Conservation (phyloP, 37 sponge, comb jelly and placozoan species). For the Halichondria panicea region DNA sequence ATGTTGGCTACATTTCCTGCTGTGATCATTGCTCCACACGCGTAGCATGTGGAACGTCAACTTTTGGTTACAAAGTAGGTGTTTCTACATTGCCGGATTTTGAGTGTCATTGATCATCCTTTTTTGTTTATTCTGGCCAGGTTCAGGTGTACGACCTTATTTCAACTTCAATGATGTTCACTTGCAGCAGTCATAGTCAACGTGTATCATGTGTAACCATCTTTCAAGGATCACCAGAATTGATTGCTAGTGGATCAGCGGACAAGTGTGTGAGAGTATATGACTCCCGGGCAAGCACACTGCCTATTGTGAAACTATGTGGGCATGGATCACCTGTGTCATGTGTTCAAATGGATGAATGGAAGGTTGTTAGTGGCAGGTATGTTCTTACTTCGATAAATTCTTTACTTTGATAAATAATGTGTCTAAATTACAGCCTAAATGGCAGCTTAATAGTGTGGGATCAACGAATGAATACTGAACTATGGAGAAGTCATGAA, state of each 20-base stretch:
- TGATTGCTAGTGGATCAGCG: conserved; percentile 42
- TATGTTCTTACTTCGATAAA: too few species aligned
- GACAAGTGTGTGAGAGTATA: conserved; percentile 64
- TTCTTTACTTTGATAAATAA: too few species aligned
- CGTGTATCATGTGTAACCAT: conserved; percentile 34
- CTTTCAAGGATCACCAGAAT: conserved; percentile 5
- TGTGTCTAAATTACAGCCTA: conserved; percentile 13
- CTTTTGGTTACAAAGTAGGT: conserved; percentile 27
- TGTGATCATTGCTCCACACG: conserved; percentile 10
- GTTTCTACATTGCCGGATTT: background rate
- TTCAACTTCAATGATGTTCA: conserved; percentile 8
- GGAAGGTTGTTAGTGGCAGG: conserved; percentile 86
- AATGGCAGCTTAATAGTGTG: conserved; percentile 66
- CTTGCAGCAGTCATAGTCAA: conserved; percentile 30
- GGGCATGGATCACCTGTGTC: conserved; percentile 48
- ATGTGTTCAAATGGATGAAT: conserved; percentile 74
- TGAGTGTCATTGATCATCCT: background rate
- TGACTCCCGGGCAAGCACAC: conserved; percentile 25
- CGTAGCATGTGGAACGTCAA: conserved; percentile 55
- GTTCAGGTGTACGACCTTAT: conserved; percentile 49
- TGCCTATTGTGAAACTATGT: conserved; percentile 28
- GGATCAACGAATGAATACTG: conserved; percentile 59
- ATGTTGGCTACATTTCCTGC: conserved; percentile 27
- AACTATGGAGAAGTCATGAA: conserved; percentile 64
- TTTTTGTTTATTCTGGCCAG: conserved; percentile 9